Conservation (phyloP, 2,797 vertebrate species). For the Periparus ater region DNA sequence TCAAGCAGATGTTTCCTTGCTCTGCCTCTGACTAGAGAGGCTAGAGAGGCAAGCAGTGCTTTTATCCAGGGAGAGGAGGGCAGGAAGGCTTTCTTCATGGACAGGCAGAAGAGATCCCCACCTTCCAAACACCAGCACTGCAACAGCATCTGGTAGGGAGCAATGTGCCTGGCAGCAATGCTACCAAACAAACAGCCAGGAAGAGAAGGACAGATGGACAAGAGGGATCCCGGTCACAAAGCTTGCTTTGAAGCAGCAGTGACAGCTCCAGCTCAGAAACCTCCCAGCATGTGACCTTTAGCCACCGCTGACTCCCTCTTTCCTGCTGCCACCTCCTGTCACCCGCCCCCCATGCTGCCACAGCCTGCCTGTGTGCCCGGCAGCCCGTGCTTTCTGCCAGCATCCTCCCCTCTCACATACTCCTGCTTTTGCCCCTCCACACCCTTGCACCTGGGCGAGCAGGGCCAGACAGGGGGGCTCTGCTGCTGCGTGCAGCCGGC, state of each 20-base stretch:
- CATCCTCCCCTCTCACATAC: background rate
- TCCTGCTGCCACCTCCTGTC: background rate
- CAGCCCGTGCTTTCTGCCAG: background rate
- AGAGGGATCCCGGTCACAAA: background rate
- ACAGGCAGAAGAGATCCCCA: background rate
- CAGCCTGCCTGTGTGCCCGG: background rate
- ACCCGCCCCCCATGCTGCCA: rapidly evolving
- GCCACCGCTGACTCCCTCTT: background rate
- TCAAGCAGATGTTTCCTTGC: background rate
- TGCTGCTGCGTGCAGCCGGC: rapidly evolving
- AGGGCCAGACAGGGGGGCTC: background rate
- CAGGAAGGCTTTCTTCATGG: background rate
- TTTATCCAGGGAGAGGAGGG: background rate
- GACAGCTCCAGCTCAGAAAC: background rate
- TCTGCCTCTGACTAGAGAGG: background rate
- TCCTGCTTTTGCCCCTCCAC: background rate
- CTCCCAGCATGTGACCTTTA: background rate
- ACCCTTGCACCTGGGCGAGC: rapidly evolving
- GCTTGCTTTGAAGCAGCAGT: background rate
- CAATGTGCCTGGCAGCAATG: background rate
- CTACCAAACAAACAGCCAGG: background rate
- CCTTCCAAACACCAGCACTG: background rate
- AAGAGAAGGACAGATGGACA: background rate
- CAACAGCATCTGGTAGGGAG: background rate
- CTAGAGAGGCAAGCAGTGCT: background rate